These are phyloP conservation scores for Cerastoderma edule DNA, from an alignment of 2,888 invertebrate genomes.

Conservation along the genomic window DNA sequence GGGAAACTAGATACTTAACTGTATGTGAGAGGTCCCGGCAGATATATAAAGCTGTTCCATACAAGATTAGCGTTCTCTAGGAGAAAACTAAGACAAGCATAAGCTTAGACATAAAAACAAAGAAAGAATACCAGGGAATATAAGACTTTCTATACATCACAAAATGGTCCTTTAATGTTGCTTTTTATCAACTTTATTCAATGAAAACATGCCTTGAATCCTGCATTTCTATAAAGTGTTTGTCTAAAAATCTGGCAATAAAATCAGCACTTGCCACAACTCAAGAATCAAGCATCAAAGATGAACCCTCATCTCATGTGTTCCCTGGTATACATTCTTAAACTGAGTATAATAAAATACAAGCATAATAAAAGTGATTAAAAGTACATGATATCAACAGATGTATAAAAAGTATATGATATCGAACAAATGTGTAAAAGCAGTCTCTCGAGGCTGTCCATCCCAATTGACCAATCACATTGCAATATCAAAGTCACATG, in stretches of 20 bases:
- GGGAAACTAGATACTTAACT: constrained; percentile 41
- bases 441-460: constrained; percentile 39
- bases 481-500: constrained; percentile 51
- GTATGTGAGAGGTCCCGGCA: constrained; percentile 46
- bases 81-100: constrained; percentile 61
- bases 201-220: no score
- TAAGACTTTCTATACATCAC: no score
- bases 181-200: no score
- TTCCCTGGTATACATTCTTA: constrained; percentile 23
- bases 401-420: constrained; percentile 48
- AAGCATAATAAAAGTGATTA: constrained; percentile 52
- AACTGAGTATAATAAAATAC: constrained; percentile 55
- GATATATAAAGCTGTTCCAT: constrained; percentile 56
- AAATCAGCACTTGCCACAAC: no score
- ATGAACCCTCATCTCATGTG: not conserved
- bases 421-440: constrained; percentile 57
- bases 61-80: constrained; percentile 60
- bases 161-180: no score
- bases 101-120: constrained; percentile 43
- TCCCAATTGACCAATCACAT: constrained; percentile 51
- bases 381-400: constrained; percentile 51
- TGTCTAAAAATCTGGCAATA: no score
- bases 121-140: constrained; percentile 10
- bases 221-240: no score
- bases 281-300: no score